These are phyloP conservation scores for Danaus plexippus DNA, from an alignment of 1,140 invertebrate genomes.

Conservation along the genomic window DNA sequence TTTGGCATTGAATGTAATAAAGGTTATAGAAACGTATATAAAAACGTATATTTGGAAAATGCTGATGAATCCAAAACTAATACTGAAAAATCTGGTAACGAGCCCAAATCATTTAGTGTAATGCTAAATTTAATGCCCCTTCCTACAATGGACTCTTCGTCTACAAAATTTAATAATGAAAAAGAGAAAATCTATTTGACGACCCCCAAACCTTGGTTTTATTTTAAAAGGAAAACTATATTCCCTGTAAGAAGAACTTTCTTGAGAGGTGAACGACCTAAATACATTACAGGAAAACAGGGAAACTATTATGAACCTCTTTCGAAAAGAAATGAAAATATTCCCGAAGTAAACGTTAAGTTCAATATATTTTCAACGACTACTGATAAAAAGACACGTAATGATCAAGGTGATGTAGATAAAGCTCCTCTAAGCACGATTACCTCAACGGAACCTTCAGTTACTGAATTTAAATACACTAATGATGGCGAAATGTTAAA, in stretches of 20 bases:
- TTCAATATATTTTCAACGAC: too few relatives aligned
- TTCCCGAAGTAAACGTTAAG: too few relatives aligned
- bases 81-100: constrained; percentile 9
- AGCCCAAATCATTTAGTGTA: constrained; percentile 38
- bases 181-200: constrained; percentile 51
- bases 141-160: constrained; percentile 14
- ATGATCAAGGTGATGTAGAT: too few relatives aligned
- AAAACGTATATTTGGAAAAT: constrained; percentile 9
- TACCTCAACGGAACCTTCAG: too few relatives aligned
- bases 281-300: neutral
- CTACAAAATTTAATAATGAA: constrained; percentile 12
- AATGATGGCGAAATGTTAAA: constrained; percentile 7
- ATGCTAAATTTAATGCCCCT: constrained; percentile 42
- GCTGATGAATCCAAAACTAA: constrained; percentile 9
- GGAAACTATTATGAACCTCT: too few relatives aligned
- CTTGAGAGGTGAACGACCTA: constrained; percentile 26
- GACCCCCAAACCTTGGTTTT: constrained; percentile 38
- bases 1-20: constrained; percentile 10
- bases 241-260: constrained; percentile 27
- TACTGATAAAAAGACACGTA: too few relatives aligned
- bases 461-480: too few relatives aligned
- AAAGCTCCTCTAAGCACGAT: too few relatives aligned
- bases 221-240: constrained; percentile 50
- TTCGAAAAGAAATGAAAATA: too few relatives aligned
- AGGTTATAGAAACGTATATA: constrained; percentile 6